A percentile compares a stretch with the other conserved stretches of the same genome.
Conservation (phyloP, 2,888 invertebrate genomes). For the Hoplodrina ambigua region DNA sequence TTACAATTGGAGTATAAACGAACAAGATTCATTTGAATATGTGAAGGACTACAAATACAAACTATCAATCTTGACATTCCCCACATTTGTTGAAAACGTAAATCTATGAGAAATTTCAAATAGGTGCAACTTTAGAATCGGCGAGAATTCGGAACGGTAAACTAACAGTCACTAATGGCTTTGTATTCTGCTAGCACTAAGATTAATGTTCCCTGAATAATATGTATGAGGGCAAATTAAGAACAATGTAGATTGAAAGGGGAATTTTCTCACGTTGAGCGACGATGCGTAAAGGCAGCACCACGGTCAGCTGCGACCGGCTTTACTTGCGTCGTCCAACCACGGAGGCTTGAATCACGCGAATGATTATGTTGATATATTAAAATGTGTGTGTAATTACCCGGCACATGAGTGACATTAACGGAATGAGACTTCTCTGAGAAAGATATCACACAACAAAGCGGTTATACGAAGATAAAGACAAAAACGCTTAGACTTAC, state of each 20-base stretch:
- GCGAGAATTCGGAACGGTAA: constrained; percentile 23
- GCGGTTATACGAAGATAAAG: not conserved
- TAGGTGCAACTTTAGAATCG: constrained; percentile 15
- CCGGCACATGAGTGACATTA: constrained; percentile 44
- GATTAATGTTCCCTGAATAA: constrained; percentile 68
- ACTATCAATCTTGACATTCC: constrained; percentile 19
- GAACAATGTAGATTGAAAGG: constrained; percentile 81
- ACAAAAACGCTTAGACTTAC: not conserved
- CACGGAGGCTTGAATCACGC: constrained; percentile 78
- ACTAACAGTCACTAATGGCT: constrained; percentile 32
- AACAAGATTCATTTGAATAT: constrained; percentile 60
- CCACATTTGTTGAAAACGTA: constrained; percentile 17
- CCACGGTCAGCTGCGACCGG: constrained; percentile 83
- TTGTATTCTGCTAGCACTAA: constrained; percentile 43
- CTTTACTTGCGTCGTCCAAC: constrained; percentile 73
- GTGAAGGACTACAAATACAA: constrained; percentile 32
- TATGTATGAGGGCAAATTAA: constrained; percentile 79
- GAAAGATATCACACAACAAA: constrained; percentile 29
- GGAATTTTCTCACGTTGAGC: constrained; percentile 86
- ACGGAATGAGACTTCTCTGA: constrained; percentile 33
- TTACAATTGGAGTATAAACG: constrained; percentile 77
- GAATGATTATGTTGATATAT: constrained; percentile 61
- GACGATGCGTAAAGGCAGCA: constrained; percentile 83
- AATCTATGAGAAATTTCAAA: constrained; percentile 13
- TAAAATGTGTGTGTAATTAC: constrained; percentile 60